These are phyloP conservation scores for Drosophila kambysellisi DNA, from an alignment of 2,888 invertebrate genomes.

Conservation along the genomic window DNA sequence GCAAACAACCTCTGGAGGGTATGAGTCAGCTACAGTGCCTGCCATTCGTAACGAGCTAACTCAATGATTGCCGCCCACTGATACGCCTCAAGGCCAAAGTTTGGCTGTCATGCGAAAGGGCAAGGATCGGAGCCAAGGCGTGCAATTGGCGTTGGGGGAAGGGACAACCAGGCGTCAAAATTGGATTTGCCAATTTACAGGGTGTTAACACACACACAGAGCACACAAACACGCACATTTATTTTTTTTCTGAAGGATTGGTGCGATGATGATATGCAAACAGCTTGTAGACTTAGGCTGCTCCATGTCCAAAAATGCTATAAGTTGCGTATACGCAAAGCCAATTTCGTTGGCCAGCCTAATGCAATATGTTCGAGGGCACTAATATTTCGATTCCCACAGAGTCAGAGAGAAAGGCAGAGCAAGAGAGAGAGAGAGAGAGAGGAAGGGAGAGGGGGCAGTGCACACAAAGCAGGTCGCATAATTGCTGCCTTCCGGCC, in stretches of 20 bases:
- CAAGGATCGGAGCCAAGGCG: background rate
- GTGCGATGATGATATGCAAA: constrained; percentile 65
- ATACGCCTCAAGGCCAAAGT: constrained; percentile 35
- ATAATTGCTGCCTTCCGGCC: constrained; percentile 78
- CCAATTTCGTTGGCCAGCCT: constrained; percentile 12
- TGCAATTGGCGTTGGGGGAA: background rate
- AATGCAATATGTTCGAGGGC: background rate
- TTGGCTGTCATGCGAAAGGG: background rate
- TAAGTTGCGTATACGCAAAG: background rate
- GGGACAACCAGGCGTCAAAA: constrained; percentile 46
- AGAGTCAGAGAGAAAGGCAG: background rate
- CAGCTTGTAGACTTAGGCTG: constrained; percentile 48
- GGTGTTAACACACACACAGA: constrained; percentile 64
- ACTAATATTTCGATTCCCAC: constrained; percentile 37
- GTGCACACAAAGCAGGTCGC: constrained; percentile 56
- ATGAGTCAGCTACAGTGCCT: constrained; percentile 25
- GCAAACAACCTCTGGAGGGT: constrained; percentile 23
- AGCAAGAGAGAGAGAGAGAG: background rate
- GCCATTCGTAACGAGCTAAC: constrained; percentile 37
- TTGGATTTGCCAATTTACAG: constrained; percentile 74
- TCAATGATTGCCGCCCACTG: constrained; percentile 23
- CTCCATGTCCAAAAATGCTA: constrained; percentile 24
- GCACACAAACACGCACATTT: constrained; percentile 44
- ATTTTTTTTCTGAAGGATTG: constrained; percentile 16
- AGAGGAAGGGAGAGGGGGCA: background rate